These are phyloP conservation scores for Scolopax rusticola DNA, from an alignment of 2,797 vertebrate genomes.

Conservation along the genomic window DNA sequence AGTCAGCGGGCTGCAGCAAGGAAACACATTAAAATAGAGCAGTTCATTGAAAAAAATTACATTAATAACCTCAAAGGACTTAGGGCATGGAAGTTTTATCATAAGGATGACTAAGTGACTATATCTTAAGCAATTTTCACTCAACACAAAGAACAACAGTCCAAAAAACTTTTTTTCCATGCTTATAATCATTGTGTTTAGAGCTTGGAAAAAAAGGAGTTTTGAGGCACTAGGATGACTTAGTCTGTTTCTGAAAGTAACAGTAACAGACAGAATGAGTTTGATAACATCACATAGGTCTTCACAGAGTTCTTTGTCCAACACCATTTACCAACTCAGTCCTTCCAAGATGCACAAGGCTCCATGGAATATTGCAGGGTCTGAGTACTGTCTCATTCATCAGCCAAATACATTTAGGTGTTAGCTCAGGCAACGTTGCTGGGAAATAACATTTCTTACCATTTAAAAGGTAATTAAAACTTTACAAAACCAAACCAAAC, in stretches of 20 bases:
- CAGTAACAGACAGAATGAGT: not conserved
- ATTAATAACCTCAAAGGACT: not conserved
- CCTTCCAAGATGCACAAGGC: not conserved
- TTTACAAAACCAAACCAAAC: not conserved
- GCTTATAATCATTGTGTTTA: not conserved
- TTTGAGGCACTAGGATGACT: not conserved
- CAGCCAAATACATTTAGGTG: not conserved
- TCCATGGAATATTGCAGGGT: not conserved
- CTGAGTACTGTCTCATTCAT: not conserved
- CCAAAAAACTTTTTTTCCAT: no score
- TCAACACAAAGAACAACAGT: not conserved
- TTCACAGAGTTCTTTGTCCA: not conserved
- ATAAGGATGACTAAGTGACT: not conserved
- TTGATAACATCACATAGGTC: not conserved
- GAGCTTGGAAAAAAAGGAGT: not conserved
- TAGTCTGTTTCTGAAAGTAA: not conserved
- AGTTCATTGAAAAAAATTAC: not conserved
- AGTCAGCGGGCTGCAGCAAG: constrained; percentile 78
- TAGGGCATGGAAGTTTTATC: not conserved
- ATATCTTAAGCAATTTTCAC: not conserved
- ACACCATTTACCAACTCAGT: not conserved
- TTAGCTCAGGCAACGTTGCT: not conserved
- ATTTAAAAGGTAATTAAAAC: not conserved
- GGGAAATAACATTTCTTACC: not conserved
- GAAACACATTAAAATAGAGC: not conserved